Percentiles rank a stretch among this genome's conserved stretches.
These are phyloP conservation scores for Notospermus geniculatus DNA, from an alignment of 1,140 invertebrate genomes.

Conservation along the genomic window DNA sequence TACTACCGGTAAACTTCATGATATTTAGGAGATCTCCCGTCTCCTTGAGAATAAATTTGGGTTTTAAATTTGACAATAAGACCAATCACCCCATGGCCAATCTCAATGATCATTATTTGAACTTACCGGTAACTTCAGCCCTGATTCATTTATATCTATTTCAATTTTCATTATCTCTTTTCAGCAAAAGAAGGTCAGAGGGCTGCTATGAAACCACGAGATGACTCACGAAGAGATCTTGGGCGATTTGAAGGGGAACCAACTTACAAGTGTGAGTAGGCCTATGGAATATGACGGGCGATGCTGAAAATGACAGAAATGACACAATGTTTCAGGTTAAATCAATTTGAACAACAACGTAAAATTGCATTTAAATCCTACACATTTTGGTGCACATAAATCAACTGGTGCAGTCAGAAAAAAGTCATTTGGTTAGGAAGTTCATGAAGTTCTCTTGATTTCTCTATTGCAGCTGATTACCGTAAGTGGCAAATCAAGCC, in stretches of 20 bases:
- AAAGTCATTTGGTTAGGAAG: too few relatives aligned
- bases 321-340: too few relatives aligned
- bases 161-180: conserved; percentile 21
- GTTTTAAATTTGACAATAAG: neutral
- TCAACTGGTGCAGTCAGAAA: too few relatives aligned
- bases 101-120: neutral
- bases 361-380: too few relatives aligned
- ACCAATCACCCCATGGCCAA: neutral
- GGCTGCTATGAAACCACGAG: conserved; percentile 42
- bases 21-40: neutral
- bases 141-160: neutral
- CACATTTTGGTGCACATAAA: too few relatives aligned
- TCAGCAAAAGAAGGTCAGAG: conserved; percentile 46
- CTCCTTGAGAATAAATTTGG: neutral
- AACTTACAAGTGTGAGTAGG: conserved; percentile 48
- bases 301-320: too few relatives aligned
- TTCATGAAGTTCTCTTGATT: neutral
- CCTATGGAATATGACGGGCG: too few relatives aligned
- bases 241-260: conserved; percentile 56
- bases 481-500: conserved; percentile 46
- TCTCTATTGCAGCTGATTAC: conserved; percentile 48
- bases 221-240: conserved; percentile 31
- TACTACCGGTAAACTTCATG: neutral
- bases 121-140: neutral
- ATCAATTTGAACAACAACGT: too few relatives aligned